Conservation (phyloP, 37 sponge, comb jelly and placozoan species). For the Spongilla lacustris region DNA sequence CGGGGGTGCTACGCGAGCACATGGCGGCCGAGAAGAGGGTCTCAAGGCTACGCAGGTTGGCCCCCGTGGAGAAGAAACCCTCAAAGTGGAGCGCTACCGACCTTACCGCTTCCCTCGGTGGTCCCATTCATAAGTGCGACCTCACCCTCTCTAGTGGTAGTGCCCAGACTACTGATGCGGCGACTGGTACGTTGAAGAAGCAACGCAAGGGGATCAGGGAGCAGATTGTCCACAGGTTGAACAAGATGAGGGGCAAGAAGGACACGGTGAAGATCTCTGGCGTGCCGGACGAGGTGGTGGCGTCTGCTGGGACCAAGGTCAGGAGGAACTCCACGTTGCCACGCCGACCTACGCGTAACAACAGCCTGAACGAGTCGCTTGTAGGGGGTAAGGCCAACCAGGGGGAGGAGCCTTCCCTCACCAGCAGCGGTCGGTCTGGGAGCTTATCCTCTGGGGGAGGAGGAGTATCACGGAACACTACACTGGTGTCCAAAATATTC, state of each 20-base stretch:
- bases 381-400: not conserved
- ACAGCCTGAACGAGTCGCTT: not conserved
- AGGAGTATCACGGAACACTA: not conserved
- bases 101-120: not conserved
- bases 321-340: not conserved
- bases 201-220: not conserved
- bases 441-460: not conserved
- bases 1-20: not conserved
- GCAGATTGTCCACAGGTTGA: not conserved
- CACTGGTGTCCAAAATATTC: slow-evolving; percentile 52
- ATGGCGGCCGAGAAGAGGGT: not conserved
- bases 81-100: not conserved
- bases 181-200: not conserved
- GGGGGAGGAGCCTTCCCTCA: not conserved
- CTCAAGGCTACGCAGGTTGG: not conserved
- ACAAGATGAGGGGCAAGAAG: not conserved
- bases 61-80: not conserved
- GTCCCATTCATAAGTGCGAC: too few relatives aligned
- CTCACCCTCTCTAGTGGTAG: not conserved
- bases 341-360: not conserved
- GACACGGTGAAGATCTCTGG: not conserved
- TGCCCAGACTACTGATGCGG: not conserved
- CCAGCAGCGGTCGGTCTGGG: not conserved
- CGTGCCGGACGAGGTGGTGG: not conserved
- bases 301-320: not conserved